These are phyloP conservation scores for Catamblyrhynchus diadema DNA, from an alignment of 2,797 vertebrate genomes.

Conservation along the genomic window DNA sequence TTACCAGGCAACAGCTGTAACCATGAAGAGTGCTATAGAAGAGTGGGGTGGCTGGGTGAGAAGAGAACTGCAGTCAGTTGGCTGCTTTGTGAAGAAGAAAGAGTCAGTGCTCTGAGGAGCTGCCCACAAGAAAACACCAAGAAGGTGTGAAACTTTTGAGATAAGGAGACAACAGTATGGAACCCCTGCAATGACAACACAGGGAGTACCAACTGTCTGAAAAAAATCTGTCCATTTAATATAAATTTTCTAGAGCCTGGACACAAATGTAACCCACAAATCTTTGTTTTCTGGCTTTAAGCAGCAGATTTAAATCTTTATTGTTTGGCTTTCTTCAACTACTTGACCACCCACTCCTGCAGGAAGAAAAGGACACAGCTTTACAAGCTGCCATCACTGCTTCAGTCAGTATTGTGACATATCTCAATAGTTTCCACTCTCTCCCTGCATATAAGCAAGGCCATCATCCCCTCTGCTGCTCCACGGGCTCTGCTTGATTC, in stretches of 20 bases:
- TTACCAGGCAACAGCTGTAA: too few relatives aligned
- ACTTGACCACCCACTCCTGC: background rate
- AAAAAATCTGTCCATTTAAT: background rate
- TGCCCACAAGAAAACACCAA: too few relatives aligned
- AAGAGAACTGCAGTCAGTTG: too few relatives aligned
- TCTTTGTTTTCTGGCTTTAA: background rate
- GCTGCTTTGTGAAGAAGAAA: too few relatives aligned
- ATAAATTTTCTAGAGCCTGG: background rate
- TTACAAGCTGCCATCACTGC: background rate
- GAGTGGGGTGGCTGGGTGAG: too few relatives aligned
- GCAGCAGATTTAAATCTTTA: background rate
- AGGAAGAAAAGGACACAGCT: background rate
- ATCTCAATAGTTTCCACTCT: background rate
- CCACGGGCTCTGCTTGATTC: background rate
- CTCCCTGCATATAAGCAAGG: background rate
- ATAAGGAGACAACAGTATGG: too few relatives aligned
- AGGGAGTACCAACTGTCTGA: background rate
- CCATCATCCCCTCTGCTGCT: background rate
- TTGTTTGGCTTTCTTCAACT: background rate
- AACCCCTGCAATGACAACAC: background rate
- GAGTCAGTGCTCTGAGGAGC: too few relatives aligned
- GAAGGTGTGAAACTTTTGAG: too few relatives aligned
- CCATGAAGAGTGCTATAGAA: too few relatives aligned
- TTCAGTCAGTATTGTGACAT: background rate
- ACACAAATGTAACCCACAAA: background rate